Evolutionary conservation across 37 sponge, comb jelly and placozoan genomes (phyloP).

Genomic region (Aplysina aerophoba): DNA sequence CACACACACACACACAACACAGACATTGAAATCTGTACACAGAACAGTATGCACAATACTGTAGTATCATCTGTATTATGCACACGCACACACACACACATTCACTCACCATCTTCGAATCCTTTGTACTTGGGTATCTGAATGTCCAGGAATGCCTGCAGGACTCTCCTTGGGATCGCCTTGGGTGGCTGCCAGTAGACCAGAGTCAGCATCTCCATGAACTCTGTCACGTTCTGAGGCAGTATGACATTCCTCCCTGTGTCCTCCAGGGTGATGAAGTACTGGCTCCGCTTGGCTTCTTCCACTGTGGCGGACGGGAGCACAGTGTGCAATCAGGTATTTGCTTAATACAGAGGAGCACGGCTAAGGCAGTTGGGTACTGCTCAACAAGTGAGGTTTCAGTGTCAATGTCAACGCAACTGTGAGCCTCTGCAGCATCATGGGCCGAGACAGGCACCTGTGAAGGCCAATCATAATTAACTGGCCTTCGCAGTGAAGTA

Average conservation of each 20-base stretch:
- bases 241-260: slow-evolving; percentile 47
- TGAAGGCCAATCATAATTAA: too few relatives aligned
- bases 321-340: neutral
- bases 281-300: slow-evolving; percentile 13
- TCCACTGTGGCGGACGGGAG: slow-evolving; percentile 33
- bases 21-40: too few relatives aligned
- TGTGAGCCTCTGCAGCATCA: too few relatives aligned
- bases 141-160: slow-evolving; percentile 55
- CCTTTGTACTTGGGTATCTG: slow-evolving; percentile 44
- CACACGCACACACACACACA: neutral
- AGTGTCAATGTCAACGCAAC: too few relatives aligned
- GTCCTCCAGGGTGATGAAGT: slow-evolving; percentile 43
- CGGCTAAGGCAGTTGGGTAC: neutral
- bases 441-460: too few relatives aligned
- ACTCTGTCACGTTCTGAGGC: slow-evolving; percentile 52
- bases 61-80: too few relatives aligned
- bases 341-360: neutral
- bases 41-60: too few relatives aligned
- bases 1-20: too few relatives aligned
- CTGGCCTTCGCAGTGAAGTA: too few relatives aligned
- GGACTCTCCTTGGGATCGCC: slow-evolving; percentile 49
- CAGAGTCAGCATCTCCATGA: slow-evolving; percentile 65
- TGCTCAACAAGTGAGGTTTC: neutral
- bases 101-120: slow-evolving; percentile 56
- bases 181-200: slow-evolving; percentile 49